Base-by-base conservation (phyloP, 2,888 invertebrate genomes). In the Eilema sororculum region DNA sequence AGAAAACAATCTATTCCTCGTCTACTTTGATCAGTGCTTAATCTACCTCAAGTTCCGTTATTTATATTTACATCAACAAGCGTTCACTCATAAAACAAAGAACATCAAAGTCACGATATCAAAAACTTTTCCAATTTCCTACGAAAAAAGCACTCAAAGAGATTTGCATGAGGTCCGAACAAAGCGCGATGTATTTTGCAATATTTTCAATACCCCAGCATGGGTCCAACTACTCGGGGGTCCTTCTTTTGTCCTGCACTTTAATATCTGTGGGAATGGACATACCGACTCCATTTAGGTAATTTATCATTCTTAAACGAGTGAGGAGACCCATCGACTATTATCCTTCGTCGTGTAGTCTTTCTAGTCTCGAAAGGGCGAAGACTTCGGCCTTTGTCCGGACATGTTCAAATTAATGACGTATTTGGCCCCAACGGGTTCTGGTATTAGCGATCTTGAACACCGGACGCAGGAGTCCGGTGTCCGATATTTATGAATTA, bases 181-280 rank as follows among this genome's bases (percentile, higher is more conserved):
- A 93, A 93, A 86, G 90, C 84, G 80, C 87, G 76, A 84, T 84
- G 87, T 91, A 90, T 91, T 91, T 92, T 87, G 93, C 92, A 88
- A 94, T 94, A 92, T 93, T 91, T 90, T 95, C 91, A 92, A 94
- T 94, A 89, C 88, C 95, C 78, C 95, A 91, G 94, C 95, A 90
- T 94, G 95, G 91, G 90, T 88, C 91, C 92, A 84, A 80, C 83
- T 86, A 88, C 87, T 87, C 86, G 86, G 91, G 94, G 93, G 90
- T 89, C 89, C 86, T 72, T 87, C 89, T 83, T 90, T 95, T 94
- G 93, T 93, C 88, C 91, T 82, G 83, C 87, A 84, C 88, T 94
- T 93, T 95, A 95, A 95, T 95, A 95, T 95, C 94, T 95, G 95
- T 95, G 95, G 95, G 95, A 95, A 95, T 94, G 91, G 93, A 94